Conservation (phyloP, 1,140 invertebrate genomes). For the Dolichoris vasculosae region DNA sequence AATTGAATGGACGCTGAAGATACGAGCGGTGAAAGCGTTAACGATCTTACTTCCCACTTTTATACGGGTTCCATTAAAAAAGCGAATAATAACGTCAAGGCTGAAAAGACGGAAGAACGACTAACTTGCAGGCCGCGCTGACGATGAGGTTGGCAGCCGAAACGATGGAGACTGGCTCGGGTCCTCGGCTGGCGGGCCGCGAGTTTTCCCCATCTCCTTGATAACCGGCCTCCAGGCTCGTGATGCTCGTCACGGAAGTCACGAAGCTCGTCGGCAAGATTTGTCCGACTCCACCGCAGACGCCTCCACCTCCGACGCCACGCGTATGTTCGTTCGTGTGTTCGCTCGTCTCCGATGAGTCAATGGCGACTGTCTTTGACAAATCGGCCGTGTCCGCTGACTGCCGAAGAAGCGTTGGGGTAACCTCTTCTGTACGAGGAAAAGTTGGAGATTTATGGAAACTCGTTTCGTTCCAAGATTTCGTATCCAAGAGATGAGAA, state of each 20-base stretch:
- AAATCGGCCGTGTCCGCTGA: background rate
- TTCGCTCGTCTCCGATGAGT: conserved; percentile 45
- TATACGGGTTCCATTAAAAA: too few relatives aligned
- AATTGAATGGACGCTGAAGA: too few relatives aligned
- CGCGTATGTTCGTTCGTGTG: conserved; percentile 31
- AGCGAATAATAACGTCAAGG: background rate
- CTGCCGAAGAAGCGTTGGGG: background rate
- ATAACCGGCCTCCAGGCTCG: conserved; percentile 89
- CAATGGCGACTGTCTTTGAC: background rate
- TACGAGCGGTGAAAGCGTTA: too few relatives aligned
- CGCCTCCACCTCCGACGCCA: background rate
- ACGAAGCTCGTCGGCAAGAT: conserved; percentile 80
- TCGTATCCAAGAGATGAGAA: background rate
- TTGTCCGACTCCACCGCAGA: conserved; percentile 32
- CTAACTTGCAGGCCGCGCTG: conserved; percentile 28
- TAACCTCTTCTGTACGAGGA: background rate
- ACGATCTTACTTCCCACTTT: too few relatives aligned
- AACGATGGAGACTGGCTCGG: conserved; percentile 79
- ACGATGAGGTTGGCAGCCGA: conserved; percentile 53
- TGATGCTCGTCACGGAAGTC: conserved; percentile 88
- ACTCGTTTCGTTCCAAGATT: too few relatives aligned
- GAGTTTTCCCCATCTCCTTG: conserved; percentile 91
- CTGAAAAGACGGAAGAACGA: background rate
- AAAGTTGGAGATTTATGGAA: background rate
- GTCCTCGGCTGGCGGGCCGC: conserved; percentile 83